A percentile compares a stretch with the other conserved stretches of the same genome.
These are phyloP conservation scores for Apodemus sylvaticus DNA, from an alignment of 2,113 vertebrate species.

Conservation along the genomic window DNA sequence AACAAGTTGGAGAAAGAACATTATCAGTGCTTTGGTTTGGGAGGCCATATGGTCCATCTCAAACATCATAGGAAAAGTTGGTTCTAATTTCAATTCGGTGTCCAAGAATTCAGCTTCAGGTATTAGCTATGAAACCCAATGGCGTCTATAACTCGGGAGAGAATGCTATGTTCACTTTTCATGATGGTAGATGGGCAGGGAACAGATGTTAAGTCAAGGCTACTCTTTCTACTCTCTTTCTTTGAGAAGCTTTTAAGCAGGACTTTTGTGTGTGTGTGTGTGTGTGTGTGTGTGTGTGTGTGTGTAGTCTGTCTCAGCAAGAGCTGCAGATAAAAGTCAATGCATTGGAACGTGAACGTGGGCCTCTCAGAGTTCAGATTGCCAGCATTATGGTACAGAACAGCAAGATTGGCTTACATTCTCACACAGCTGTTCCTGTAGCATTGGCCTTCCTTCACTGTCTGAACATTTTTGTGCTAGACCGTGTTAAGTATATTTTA, in stretches of 20 bases:
- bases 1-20: constrained; percentile 88
- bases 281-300: constrained; percentile 70
- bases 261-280: constrained; percentile 59
- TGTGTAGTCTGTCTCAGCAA: constrained; percentile 79
- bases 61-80: constrained; percentile 95
- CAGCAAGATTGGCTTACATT: constrained; percentile 79
- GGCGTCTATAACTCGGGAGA: constrained; percentile 74
- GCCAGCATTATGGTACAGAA: constrained; percentile 92
- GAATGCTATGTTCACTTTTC: constrained; percentile 89
- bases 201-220: constrained; percentile 81
- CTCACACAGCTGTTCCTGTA: constrained; percentile 22
- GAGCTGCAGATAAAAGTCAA: constrained; percentile 71
- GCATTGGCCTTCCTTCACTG: background rate
- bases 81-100: constrained; percentile 91
- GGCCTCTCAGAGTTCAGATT: constrained; percentile 92
- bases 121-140: constrained; percentile 86
- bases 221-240: constrained; percentile 67
- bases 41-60: constrained; percentile 93
- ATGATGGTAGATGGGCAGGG: constrained; percentile 90
- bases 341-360: constrained; percentile 92
- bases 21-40: constrained; percentile 92
- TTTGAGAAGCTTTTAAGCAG: constrained; percentile 64
- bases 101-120: constrained; percentile 94
- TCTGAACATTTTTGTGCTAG: constrained; percentile 76
- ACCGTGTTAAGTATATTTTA: constrained; percentile 62